Evolutionary conservation across 2,113 vertebrate species (phyloP), one percentile per base, ranked within the genome.

Genomic region (Condylura cristata): DNA sequence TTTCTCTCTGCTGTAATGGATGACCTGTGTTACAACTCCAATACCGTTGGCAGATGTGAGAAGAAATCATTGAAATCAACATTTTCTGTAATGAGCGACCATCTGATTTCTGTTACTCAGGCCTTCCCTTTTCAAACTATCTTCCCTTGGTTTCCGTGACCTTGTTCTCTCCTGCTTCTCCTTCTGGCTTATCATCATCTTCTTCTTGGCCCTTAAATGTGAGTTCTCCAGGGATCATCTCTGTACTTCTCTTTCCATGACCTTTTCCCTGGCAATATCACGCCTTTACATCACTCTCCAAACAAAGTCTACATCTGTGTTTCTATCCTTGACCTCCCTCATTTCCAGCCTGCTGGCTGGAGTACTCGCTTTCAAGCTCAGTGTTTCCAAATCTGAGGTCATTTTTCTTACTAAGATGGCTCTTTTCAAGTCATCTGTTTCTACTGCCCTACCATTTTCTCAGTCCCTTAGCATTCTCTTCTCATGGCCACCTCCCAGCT

Each of bases 61-160:
- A 94, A 96, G 83, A 95, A 90, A 75, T 92, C n/a, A 28, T 93
- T 93, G 86, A 95, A 95, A 93, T 95, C 95, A 94, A 91, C 89
- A 92, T 4, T 5, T 5, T 94, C 86, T 95, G 74, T n/a, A 86
- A 95, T 70, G 78, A 79, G 39, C 96, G 80, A 60, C 96, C 96
- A 95, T 96, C 97, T 96, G 96, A 95, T 93, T 96, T 90, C 86
- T 80, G 89, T 96, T 96, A 96, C 91, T 80, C 65, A 89, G 80
- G 51, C n/a, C 80, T 86, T 82, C 71, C 90, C 91, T 86, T 92
- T 79, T 78, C 44, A 41, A 85, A 84, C 44, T 18, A 53, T 81
- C 95, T 94, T 76, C 74, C 84, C 34, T 51, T 44, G 60, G 74
- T 91, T 94, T 91, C 95, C 90, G 48, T 66, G 90, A 91, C 92